Percentiles rank a stretch among this genome's conserved stretches.
These are phyloP conservation scores for Novumbra hubbsi DNA, from an alignment of 2,797 vertebrate species.

Conservation along the genomic window DNA sequence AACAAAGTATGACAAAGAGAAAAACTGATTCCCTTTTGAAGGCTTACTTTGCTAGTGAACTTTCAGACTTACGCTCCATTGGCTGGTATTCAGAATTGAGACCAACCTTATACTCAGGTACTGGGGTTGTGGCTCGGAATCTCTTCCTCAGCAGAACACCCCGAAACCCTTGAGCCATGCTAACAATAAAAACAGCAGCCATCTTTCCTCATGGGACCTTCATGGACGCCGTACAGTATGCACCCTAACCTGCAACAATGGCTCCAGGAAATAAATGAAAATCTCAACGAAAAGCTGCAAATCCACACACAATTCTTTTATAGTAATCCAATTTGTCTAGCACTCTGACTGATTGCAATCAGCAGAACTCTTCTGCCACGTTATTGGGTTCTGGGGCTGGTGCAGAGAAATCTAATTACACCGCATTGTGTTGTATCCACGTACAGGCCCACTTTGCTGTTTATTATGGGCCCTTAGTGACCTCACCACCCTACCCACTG, in stretches of 20 bases:
- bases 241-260: constrained; percentile 33
- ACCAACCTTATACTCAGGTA: constrained; percentile 34
- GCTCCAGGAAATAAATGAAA: constrained; percentile 40
- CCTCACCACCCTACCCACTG: neutral
- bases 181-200: constrained; percentile 41
- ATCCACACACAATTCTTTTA: constrained; percentile 49
- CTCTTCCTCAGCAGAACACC: constrained; percentile 24
- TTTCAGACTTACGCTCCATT: constrained; percentile 2
- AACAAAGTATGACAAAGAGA: neutral
- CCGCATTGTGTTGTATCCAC: constrained; percentile 26
- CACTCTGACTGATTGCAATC: constrained; percentile 73
- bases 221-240: neutral
- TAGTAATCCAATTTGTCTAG: constrained; percentile 65
- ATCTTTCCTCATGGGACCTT: constrained; percentile 18
- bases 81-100: constrained; percentile 30
- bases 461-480: constrained; percentile 32
- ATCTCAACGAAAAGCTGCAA: constrained; percentile 29
- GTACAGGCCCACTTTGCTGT: constrained; percentile 47
- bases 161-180: constrained; percentile 27
- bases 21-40: neutral
- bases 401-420: constrained; percentile 63
- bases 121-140: constrained; percentile 34
- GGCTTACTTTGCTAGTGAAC: neutral
- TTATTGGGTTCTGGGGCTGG: constrained; percentile 49
- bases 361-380: constrained; percentile 48